Conservation (phyloP, 2,888 invertebrate genomes). For the Dryobotodes eremita region DNA sequence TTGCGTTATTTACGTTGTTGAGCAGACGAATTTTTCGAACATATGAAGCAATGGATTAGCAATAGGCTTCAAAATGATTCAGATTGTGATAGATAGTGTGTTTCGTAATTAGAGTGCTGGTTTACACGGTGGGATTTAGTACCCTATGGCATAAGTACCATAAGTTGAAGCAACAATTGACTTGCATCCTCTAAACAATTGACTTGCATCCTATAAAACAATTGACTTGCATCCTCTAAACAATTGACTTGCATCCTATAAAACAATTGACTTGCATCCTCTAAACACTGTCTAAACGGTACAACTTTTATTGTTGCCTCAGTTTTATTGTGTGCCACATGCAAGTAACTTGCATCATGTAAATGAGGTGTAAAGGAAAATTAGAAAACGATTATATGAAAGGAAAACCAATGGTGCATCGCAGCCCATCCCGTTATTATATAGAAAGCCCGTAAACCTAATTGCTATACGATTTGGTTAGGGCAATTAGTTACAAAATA, state of each 20-base stretch:
- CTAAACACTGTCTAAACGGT: not conserved
- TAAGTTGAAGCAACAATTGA: not conserved
- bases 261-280: not conserved
- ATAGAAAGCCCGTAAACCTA: constrained; percentile 65
- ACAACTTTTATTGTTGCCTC: not conserved
- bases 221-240: too few species aligned
- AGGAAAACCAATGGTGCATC: constrained; percentile 29
- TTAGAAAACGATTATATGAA: constrained; percentile 25
- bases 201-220: too few species aligned
- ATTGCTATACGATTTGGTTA: constrained; percentile 66
- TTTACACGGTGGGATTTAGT: not conserved
- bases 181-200: too few species aligned
- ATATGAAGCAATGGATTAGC: too few species aligned
- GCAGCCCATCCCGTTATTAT: constrained; percentile 54
- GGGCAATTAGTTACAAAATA: constrained; percentile 69
- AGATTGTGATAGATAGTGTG: too few species aligned
- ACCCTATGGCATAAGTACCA: not conserved
- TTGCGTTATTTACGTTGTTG: too few species aligned
- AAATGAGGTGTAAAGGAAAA: constrained; percentile 12
- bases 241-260: too few species aligned
- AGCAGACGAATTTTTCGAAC: too few species aligned
- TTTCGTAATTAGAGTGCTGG: too few species aligned
- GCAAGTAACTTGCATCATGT: not conserved
- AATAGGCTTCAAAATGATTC: too few species aligned
- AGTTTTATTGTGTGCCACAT: too few species aligned